These are phyloP conservation scores for Parapsyche elsis DNA, from an alignment of 1,140 invertebrate species.

Conservation along the genomic window DNA sequence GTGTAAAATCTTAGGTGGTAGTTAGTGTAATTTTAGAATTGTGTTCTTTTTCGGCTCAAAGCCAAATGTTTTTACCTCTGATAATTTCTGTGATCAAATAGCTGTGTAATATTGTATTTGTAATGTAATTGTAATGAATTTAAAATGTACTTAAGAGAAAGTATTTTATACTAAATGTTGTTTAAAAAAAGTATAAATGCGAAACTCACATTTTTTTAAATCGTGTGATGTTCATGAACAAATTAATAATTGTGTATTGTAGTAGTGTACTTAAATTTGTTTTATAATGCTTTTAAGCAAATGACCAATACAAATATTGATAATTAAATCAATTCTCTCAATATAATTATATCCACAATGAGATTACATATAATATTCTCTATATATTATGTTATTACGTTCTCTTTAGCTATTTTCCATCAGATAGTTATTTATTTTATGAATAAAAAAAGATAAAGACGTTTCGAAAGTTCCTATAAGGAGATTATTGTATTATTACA, in stretches of 20 bases:
- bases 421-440: neutral
- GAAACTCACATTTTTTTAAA: neutral
- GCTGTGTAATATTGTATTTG: conserved; percentile 26
- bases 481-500: conserved; percentile 1
- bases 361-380: neutral
- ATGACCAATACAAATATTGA: conserved; percentile 36
- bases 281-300: conserved; percentile 25
- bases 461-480: neutral
- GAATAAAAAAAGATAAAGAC: neutral
- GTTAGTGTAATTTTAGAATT: conserved; percentile 31
- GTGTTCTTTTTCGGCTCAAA: conserved; percentile 33
- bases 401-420: neutral
- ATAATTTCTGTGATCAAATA: conserved; percentile 41
- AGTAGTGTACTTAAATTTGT: conserved; percentile 32
- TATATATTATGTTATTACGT: neutral
- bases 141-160: conserved; percentile 22
- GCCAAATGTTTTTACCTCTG: conserved; percentile 17
- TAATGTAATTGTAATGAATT: conserved; percentile 21
- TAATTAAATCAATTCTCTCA: neutral
- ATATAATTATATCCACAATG: neutral
- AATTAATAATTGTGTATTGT: conserved; percentile 2
- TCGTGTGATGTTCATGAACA: conserved; percentile 3
- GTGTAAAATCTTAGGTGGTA: neutral
- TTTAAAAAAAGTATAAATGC: conserved; percentile 10
- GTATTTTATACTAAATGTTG: conserved; percentile 2